Base-by-base conservation (phyloP, 1,140 invertebrate species). In the Drosophila athabasca region DNA sequence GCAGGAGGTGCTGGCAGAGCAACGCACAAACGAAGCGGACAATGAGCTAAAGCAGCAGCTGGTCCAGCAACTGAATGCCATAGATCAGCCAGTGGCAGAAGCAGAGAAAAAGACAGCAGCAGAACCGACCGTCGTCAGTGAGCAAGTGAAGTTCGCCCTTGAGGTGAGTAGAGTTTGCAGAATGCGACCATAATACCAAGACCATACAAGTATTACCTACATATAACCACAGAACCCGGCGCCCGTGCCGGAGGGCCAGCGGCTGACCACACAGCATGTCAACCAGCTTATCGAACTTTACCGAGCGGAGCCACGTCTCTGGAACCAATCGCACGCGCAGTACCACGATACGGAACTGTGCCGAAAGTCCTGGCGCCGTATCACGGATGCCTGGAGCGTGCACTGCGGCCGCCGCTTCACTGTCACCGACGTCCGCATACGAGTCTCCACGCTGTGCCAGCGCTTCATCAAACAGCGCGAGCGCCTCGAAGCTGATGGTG, bases 381-480 rank as follows among this genome's bases (percentile, higher is more conserved):
- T 90, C 6, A 90, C 88, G 6, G 60, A 78, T 0, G 50, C 53
- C 0, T 90, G 79, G 81, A 76, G 74, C 13, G 62, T 55, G 2
- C 59, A 83, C 39, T 90, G 87, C 8, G 69, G 76, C 0, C 79
- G 88, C 0, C 51, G 53, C 8, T 90, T 90, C 39, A 80, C 24
- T 13, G 72, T 87, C 2, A 83, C 81, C 1, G 88, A 90, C 3
- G 79, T 90, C 0, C 48, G 87, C 0, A 90, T 90, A 6, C 50
- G 88, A 0, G 67, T 90, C 0, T 87, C 82, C 3, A 90, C 87
- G 9, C 53, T 90, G 0, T 90, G 88, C 19, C 87, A 90, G 55
- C 70, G 87, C 0, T 90, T 81, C 44, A 51, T 87, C 0, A 83
- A 90, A 60, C 88, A 90, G 29, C 76, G 87, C 0, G 85, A 90